Evolutionary conservation across 2,888 invertebrate species (phyloP), one percentile per base, ranked within the genome.

Genomic region (Idaea biselata): DNA sequence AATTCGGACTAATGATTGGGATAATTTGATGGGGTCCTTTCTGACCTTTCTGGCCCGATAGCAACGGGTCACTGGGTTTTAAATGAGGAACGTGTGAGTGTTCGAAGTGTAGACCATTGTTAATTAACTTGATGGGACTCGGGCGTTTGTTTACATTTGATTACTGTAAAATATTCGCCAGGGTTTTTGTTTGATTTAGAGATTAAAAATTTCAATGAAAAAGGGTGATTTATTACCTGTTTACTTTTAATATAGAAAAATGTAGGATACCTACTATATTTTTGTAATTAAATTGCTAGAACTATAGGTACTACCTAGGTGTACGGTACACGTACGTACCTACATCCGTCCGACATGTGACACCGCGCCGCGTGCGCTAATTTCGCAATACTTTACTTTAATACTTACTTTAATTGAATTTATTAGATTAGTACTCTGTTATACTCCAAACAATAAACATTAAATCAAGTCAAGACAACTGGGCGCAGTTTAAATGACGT

Each of bases 1-100:
- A 66, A 58, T 68, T 63, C 31, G 60, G 62, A 67, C 64, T 74
- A 71, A 72, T 70, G 62, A 71, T 70, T 66, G 59, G 63, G 65
- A 63, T 68, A 64, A 66, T 66, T 63, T 59, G 61, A 64, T 61
- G 61, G 59, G 67, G 55, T 63, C 62, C 63, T 56, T 64, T 62
- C 62, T 60, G 64, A 69, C 64, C 68, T 68, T 72, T 72, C 67
- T 61, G 59, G 61, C 65, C 66, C 60, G 58, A 62, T 44, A 69
- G 66, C 60, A 68, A 63, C 58, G 67, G 68, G 64, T 66, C 62
- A 64, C 58, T 58, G 61, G 60, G 5, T 56, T 56, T 18, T 56
- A 11, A 18, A 56, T 18, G 18, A 17, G 56, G 18, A 11, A 55
- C 17, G n/a, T 17, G 55, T 16, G 17, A 17, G n/a, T 55, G 55